Percentiles rank a stretch among this genome's conserved stretches.
Evolutionary conservation across 2,797 vertebrate species (phyloP).

Genomic region (Channa striata): DNA sequence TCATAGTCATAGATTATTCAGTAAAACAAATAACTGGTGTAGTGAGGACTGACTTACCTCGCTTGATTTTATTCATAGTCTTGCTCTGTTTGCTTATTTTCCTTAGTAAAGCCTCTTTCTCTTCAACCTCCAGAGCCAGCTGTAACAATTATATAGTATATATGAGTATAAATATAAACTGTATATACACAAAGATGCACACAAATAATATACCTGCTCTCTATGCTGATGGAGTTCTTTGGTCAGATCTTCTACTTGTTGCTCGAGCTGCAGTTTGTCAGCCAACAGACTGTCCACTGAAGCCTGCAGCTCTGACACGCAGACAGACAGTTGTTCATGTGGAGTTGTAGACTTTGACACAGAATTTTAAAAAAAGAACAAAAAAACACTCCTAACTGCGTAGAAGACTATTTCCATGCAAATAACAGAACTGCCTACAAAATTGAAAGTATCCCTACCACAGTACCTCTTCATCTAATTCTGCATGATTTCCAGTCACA

Average conservation of each 20-base stretch:
- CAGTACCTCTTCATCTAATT: too few relatives aligned
- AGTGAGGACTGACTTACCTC: conserved; percentile 73
- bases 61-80: conserved; percentile 83
- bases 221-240: conserved; percentile 72
- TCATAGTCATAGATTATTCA: not conserved
- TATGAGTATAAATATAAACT: too few relatives aligned
- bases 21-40: not conserved
- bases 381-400: not conserved
- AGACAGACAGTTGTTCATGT: not conserved
- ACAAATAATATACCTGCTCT: conserved; percentile 76
- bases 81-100: conserved; percentile 78
- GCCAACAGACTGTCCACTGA: conserved; percentile 79
- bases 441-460: not conserved
- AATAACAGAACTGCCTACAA: not conserved
- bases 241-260: conserved; percentile 79
- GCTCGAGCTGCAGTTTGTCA: conserved; percentile 81
- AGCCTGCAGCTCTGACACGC: conserved; percentile 80
- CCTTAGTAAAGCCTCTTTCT: conserved; percentile 77
- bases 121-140: conserved; percentile 74
- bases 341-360: not conserved
- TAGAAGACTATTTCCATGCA: not conserved
- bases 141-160: conserved; percentile 40
- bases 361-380: not conserved
- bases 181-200: not conserved
- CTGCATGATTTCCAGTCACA: not conserved